phyloP scores from a whole-genome alignment of 2,797 vertebrate genomes.

The Columba guinea region DNA sequence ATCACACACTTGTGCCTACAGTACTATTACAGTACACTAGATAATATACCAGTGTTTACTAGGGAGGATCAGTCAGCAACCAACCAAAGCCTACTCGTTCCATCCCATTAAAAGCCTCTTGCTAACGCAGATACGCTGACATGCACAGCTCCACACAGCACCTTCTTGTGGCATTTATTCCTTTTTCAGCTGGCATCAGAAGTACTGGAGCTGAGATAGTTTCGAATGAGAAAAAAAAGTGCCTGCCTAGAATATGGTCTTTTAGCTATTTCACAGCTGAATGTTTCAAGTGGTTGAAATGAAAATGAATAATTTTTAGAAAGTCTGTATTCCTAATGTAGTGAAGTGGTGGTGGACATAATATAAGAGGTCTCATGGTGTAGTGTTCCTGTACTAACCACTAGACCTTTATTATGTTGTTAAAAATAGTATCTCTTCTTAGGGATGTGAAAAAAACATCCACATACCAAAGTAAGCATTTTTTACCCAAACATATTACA shows the following conservation, averaged over 20 bases:
- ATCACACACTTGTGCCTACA: neutral
- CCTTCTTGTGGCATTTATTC: neutral
- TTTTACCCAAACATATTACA: neutral
- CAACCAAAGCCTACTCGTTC: neutral
- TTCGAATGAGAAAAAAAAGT: neutral
- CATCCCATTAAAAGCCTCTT: neutral
- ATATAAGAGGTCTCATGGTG: fast-evolving
- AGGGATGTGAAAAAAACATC: neutral
- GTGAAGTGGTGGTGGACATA: neutral
- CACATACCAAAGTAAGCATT: neutral
- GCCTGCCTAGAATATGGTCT: neutral
- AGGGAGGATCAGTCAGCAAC: neutral
- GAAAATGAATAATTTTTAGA: neutral
- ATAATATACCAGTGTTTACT: neutral
- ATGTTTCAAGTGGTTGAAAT: neutral
- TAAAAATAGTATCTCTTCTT: neutral
- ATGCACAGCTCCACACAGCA: neutral
- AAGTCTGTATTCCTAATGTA: neutral
- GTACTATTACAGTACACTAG: neutral
- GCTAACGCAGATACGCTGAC: fast-evolving
- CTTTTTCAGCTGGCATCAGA: neutral
- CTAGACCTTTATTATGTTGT: neutral
- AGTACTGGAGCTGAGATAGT: neutral
- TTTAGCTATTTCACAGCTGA: neutral
- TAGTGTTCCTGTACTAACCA: neutral